Evolutionary conservation across 2,888 invertebrate species (phyloP), one percentile per base, ranked within the genome.

Genomic region (Sarcophaga subvicina): DNA sequence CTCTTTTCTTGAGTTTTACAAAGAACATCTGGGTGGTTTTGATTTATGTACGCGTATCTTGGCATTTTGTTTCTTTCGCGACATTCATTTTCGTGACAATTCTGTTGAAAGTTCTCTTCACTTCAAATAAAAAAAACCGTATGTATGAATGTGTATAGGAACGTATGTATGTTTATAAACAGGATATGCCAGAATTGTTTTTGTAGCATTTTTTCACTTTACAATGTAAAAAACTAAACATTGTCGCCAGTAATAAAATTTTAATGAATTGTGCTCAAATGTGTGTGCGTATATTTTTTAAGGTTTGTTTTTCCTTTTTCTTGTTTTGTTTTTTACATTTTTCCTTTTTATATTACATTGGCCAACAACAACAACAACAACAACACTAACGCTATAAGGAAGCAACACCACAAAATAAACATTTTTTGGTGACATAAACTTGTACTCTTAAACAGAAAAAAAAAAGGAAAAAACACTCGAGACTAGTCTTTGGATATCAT

Each of bases 211-310:
- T 64, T 78, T 72, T 60, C 60, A 70, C 22, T 63, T 84, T 82
- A 84, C 84, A 82, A 72, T 80, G 80, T 84, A 79, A 84, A 66
- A 14, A 79, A 72, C 75, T 82, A 66, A 67, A 75, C 81, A 84
- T 87, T 84, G 87, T 82, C 87, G 87, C 87, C 87, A 87, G 69
- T 76, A 79, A 84, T 84, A 87, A 84, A 84, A 76, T 87, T 87
- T 87, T 84, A 84, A 84, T 84, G 84, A 87, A 84, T 87, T 87
- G 54, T 72, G 45, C 63, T 62, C 83, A 62, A 27, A 69, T 69
- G 47, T 62, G 47, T 62, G 59, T 82, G 25, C 80, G 79, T 77
- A 5, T 4, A 5, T 54, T 54, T 72, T 45, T 49, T 73, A 86
- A 83, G 83, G 83, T 77, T 77, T 83, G 59, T 76, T 80, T 83